These are phyloP conservation scores for Isurus oxyrinchus DNA, from an alignment of 2,113 vertebrate genomes.

Conservation along the genomic window DNA sequence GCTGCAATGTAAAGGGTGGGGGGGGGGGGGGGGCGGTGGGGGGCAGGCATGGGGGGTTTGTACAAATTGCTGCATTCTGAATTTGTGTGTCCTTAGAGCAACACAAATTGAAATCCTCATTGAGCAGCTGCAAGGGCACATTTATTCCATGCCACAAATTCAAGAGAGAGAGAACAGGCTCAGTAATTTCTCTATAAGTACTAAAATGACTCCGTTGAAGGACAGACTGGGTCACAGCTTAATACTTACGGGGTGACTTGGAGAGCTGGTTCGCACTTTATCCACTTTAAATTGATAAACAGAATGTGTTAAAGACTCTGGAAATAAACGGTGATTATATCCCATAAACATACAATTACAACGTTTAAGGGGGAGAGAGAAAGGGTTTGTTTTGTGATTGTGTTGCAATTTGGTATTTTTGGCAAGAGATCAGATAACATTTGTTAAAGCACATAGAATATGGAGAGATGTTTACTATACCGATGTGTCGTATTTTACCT, in stretches of 20 bases:
- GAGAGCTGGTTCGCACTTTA: not conserved
- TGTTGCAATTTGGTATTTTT: not conserved
- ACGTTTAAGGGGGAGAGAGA: too few species aligned
- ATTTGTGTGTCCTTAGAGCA: not conserved
- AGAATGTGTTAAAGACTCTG: not conserved
- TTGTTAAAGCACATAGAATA: not conserved
- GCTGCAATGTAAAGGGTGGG: too few species aligned
- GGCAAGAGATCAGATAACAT: not conserved
- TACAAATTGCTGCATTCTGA: not conserved
- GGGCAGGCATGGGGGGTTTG: not conserved
- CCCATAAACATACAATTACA: not conserved
- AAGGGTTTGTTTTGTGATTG: not conserved
- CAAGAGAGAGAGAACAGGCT: not conserved
- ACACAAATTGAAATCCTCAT: not conserved
- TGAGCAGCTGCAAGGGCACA: not conserved
- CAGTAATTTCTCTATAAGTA: not conserved
- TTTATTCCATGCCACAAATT: not conserved
- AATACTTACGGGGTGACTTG: not conserved
- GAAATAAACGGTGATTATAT: not conserved
- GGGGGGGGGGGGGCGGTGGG: too few species aligned
- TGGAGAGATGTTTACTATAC: not conserved
- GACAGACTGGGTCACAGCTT: not conserved
- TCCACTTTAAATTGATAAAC: not conserved
- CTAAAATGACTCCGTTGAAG: not conserved
- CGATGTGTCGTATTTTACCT: not conserved